Conservation (phyloP, 92 coral and sea anemone species). For the Parazoanthus swiftii region DNA sequence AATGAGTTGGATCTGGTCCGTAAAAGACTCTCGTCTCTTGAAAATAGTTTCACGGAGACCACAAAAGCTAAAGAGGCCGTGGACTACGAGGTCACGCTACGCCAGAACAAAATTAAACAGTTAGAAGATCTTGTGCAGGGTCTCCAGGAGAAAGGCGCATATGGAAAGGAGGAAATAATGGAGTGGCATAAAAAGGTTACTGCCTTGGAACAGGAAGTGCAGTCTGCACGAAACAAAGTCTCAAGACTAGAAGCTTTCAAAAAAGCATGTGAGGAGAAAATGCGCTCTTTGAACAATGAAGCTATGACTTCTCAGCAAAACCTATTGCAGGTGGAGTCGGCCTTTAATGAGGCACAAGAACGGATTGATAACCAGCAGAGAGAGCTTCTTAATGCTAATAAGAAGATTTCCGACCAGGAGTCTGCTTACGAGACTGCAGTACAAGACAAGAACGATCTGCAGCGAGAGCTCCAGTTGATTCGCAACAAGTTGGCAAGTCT, state of each 20-base stretch:
- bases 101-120: constrained; percentile 77
- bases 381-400: constrained; percentile 86
- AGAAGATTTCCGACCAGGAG: constrained; percentile 81
- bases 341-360: constrained; percentile 72
- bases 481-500: constrained; percentile 67
- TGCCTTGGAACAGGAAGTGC: constrained; percentile 80
- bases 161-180: constrained; percentile 88
- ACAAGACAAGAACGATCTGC: constrained; percentile 78
- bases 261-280: constrained; percentile 86
- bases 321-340: constrained; percentile 63
- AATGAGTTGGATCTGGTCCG: constrained; percentile 78
- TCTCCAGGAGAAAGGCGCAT: constrained; percentile 83
- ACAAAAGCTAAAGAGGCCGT: constrained; percentile 78
- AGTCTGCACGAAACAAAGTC: constrained; percentile 77
- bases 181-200: constrained; percentile 97
- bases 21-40: constrained; percentile 72
- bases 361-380: constrained; percentile 64
- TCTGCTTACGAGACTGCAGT: constrained; percentile 76
- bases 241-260: constrained; percentile 91
- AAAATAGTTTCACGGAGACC: constrained; percentile 71
- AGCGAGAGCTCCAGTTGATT: constrained; percentile 72
- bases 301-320: constrained; percentile 72
- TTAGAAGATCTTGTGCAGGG: constrained; percentile 83
- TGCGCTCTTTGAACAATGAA: constrained; percentile 76
- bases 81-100: constrained; percentile 80